These are phyloP conservation scores for Taeniopygia guttata DNA, from an alignment of 2,797 vertebrate genomes.

Conservation along the genomic window DNA sequence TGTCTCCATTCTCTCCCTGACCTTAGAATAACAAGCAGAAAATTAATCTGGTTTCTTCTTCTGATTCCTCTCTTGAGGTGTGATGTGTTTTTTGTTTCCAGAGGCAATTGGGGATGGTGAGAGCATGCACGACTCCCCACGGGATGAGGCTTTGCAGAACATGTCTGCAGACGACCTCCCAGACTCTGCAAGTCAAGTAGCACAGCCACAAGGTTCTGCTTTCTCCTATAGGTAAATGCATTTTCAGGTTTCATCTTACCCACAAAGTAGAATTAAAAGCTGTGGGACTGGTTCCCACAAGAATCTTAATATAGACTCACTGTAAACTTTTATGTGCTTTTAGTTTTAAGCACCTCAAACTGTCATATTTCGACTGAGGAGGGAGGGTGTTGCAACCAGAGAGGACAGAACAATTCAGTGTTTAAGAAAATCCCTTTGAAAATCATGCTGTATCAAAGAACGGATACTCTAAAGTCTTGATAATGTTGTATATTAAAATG, in stretches of 20 bases:
- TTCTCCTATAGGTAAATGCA: conserved; percentile 90
- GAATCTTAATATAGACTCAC: not conserved
- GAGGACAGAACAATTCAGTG: not conserved
- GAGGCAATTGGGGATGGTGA: conserved; percentile 89
- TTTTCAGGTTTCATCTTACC: not conserved
- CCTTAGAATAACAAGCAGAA: not conserved
- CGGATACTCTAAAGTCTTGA: not conserved
- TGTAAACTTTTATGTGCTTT: not conserved
- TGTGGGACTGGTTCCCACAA: not conserved
- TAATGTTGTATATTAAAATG: not conserved
- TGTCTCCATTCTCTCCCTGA: not conserved
- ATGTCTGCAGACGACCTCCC: conserved; percentile 93
- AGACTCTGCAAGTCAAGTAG: conserved; percentile 95
- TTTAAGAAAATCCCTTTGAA: not conserved
- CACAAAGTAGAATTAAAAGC: not conserved
- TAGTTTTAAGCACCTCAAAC: not conserved
- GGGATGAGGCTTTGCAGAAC: conserved; percentile 91
- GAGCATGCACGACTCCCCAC: conserved; percentile 86
- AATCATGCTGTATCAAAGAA: not conserved
- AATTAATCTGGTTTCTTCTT: not conserved
- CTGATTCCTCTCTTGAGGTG: not conserved
- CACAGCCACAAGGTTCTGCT: conserved; percentile 89
- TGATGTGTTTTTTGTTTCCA: conserved; percentile 48
- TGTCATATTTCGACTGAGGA: not conserved
- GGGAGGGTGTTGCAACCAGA: not conserved